Evolutionary conservation across 1,140 invertebrate genomes (phyloP), one percentile per base, ranked within the genome.

Genomic region (Hylaeus anthracinus): DNA sequence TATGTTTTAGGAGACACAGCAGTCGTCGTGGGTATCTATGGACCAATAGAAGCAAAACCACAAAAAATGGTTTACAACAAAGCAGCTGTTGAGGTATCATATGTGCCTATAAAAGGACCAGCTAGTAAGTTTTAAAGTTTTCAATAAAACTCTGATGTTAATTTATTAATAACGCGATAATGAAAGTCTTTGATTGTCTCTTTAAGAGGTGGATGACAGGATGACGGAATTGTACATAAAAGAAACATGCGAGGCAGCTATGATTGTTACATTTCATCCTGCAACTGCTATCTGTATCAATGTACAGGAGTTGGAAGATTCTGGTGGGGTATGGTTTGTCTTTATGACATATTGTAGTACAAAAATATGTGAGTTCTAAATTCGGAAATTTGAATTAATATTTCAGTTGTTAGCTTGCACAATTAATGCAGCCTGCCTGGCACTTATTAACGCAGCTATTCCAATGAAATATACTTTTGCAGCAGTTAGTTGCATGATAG

Each of bases 221-320:
- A 94, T 96, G 41, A 95, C 95, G 74, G 98, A 98, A 93, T 94
- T 95, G 72, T 94, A 96, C 39, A 95, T 98, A 72, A 95, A 94
- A 88, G 96, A 96, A 88, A 96, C 96, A 4, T 97, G 96, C 92
- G 96, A 98, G 91, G 93, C 95, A 48, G 95, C 96, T 1, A 90
- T 98, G 61, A 88, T 97, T 3, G 93, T 95, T 0, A 92, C 94
- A 70, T 90, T 97, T 37, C 96, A 98, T 94, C 98, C 98, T 5
- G 94, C 97, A 53, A 95, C 97, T 8, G 94, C 95, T 39, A 95
- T 98, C 81, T 95, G 95, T 10, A 93, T 98, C 26, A 96, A 96
- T 83, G 88, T 98, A 76, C 98, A 98, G 93, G 98, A 98, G 94
- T 93, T 98, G 85, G 96, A 98, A 93, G 95, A 98, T 94, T 95